phyloP scores from a whole-genome alignment of 2,113 vertebrate genomes.

The Muscicapa adusta region DNA sequence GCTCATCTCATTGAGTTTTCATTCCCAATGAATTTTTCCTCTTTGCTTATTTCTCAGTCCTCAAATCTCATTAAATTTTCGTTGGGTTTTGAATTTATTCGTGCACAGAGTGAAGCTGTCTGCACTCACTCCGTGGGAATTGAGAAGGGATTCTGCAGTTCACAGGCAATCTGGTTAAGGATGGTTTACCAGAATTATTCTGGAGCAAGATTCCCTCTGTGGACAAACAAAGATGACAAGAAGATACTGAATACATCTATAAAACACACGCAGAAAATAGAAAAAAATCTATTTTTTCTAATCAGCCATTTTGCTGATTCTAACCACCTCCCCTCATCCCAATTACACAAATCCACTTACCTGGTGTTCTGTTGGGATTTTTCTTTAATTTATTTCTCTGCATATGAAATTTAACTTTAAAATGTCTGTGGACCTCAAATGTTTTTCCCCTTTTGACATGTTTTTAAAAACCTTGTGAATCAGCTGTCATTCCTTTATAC shows the following conservation, averaged over 20 bases:
- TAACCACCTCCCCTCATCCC: rapidly evolving
- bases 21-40: background rate
- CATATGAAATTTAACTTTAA: background rate
- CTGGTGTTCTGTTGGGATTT: background rate
- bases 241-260: background rate
- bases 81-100: background rate
- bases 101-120: background rate
- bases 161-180: background rate
- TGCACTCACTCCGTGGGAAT: background rate
- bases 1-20: background rate
- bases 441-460: background rate
- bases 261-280: background rate
- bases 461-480: background rate
- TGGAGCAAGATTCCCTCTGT: background rate
- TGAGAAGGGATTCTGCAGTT: background rate
- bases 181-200: background rate
- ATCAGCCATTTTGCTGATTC: background rate
- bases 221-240: background rate
- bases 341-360: background rate
- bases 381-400: background rate
- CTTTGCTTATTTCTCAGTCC: background rate
- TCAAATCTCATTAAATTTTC: background rate
- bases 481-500: background rate
- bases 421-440: background rate
- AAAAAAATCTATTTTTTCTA: background rate